Base-by-base conservation (phyloP, 2,797 vertebrate species). In the Helicolenus hilgendorfi region DNA sequence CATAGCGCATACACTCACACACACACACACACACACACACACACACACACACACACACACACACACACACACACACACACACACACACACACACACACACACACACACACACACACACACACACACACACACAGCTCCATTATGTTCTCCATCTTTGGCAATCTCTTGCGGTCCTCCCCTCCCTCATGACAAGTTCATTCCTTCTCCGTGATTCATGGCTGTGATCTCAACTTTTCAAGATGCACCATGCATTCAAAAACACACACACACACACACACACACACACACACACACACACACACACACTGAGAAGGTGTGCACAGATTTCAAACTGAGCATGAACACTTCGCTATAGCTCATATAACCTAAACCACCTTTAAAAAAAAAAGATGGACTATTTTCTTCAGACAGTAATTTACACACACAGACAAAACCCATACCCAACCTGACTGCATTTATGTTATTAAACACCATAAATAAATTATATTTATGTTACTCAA, bases 141-240 rank as follows among this genome's bases (percentile, higher is more conserved):
- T 80, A 85, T 74, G 31, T 68, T 78, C 76, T 88, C 79, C 74
- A 83, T 88, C 78, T 87, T 72, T 88, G 81, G 78, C 63, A 84
- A 82, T 88, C 77, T 85, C 69, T 41, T 36, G 35, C 20, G 2
- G 55, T 8, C 59, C 75, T 63, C 33, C 33, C 59, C 60, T 5
- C 71, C 63, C 67, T 45, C 36, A 58, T 73, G 84, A 79, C 77
- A 87, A 88, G 31, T 88, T 89, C 84, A 89, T 91, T 89, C 79
- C 85, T 83, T 81, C 2, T 35, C 62, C 83, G 80, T 89, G 90
- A 95, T 92, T 92, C 86, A 90, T 86, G 64, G 68, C 75, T 64
- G 60, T 88, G 84, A 92, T 92, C 84, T 87, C 68, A 81, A 79
- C 73, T 90, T 72, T 27, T 85, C 60, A 71, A 76, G 74, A 89